Base-by-base conservation (phyloP, 2,113 vertebrate species). In the Nettapus auritus region DNA sequence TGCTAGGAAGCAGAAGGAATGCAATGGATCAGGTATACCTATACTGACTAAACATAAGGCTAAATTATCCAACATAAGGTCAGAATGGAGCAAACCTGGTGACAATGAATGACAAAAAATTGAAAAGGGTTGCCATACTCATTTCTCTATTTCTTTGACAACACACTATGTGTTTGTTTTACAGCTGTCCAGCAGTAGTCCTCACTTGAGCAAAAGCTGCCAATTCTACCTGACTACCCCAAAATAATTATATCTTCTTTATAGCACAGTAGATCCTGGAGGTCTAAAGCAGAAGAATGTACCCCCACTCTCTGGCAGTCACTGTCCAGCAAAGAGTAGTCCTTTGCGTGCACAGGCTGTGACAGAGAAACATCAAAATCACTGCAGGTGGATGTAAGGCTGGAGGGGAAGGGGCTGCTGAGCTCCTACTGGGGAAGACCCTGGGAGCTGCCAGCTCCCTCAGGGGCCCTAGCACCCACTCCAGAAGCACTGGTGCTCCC, bases 41-140 rank as follows among this genome's bases (percentile, higher is more conserved):
- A 15, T 18, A 55, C n/a, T 25, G 0, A 0, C 10, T 19, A 76
- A 40, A 46, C 26, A 52, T 10, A 80, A 83, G 10, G 9, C 53
- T 70, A 36, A 83, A 70, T 16, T 81, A 31, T 50, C n/a, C 14
- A 31, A 34, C 71, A 18, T 38, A 75, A n/a, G 38, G 75, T 42
- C 25, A 44, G 21, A 93, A 89, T 15, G 34, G 20, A 11, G 10
- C 33, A 64, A 71, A 71, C 64, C 33, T 88, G 48, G 40, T 5
- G 91, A 86, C 89, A 90, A 88, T 60, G 1, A 78, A 63, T 68
- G 80, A 75, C 80, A 88, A 83, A 88, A 83, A 84, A 89, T 48
- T 75, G 38, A 38, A 78, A 71, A 75, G n/a, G 38, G 17, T 29
- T 63, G 29, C 44, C 55, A 80, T 14, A 29, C 19, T 70, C 4